Conservation (phyloP, 1,140 invertebrate genomes). For the Thaumatotibia leucotreta region DNA sequence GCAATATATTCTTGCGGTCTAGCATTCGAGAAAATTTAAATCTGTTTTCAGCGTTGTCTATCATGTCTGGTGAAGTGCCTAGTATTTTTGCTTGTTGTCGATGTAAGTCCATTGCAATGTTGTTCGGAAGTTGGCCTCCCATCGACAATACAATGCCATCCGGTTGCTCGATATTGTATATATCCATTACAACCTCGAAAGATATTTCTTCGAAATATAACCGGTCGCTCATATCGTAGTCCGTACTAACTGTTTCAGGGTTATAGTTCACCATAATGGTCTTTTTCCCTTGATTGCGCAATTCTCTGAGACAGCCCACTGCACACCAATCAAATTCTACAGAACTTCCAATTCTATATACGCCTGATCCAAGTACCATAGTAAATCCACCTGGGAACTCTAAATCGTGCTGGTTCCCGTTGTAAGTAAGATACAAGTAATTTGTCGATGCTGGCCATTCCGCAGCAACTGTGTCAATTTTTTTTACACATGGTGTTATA, state of each 20-base stretch:
- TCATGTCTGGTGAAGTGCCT: conserved; percentile 96
- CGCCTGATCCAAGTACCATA: conserved; percentile 96
- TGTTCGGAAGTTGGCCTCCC: conserved; percentile 99
- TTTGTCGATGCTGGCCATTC: conserved; percentile 99
- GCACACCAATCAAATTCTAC: conserved; percentile 99
- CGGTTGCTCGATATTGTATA: conserved; percentile 95
- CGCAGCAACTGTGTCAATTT: conserved; percentile 99
- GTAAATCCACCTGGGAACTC: conserved; percentile 87
- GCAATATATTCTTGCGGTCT: conserved; percentile 96
- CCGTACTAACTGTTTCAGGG: conserved; percentile 99
- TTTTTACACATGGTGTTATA: conserved; percentile 94
- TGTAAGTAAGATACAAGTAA: conserved; percentile 98
- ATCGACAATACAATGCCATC: conserved; percentile 97
- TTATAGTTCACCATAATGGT: conserved; percentile 99
- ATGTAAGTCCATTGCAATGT: conserved; percentile 98
- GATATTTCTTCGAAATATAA: conserved; percentile 99
- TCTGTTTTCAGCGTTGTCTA: conserved; percentile 98
- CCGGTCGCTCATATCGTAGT: conserved; percentile 99
- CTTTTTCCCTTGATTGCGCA: conserved; percentile 88
- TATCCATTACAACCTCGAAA: conserved; percentile 99
- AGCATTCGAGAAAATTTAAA: conserved; percentile 99
- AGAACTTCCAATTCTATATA: conserved; percentile 98
- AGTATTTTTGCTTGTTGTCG: conserved; percentile 88
- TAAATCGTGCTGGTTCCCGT: conserved; percentile 91
- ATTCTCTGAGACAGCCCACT: conserved; percentile 95